Percentiles rank a stretch among this genome's conserved stretches.
phyloP scores from a whole-genome alignment of 2,113 vertebrate genomes.

The Bubalus kerabau region DNA sequence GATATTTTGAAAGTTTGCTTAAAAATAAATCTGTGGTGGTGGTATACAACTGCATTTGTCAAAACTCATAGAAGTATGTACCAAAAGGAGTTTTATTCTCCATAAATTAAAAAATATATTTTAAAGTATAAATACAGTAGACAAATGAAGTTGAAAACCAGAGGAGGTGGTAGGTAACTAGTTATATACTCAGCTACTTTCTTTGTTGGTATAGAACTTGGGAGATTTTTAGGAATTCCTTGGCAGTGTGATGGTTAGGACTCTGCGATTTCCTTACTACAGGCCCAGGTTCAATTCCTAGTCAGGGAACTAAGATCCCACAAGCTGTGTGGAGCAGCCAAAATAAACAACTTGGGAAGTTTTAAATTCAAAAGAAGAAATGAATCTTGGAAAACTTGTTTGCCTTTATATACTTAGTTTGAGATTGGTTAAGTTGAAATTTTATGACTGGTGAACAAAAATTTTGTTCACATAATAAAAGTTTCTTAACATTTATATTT shows the following conservation, averaged over 20 bases:
- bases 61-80: not conserved
- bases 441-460: not conserved
- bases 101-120: not conserved
- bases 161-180: not conserved
- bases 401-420: conserved; percentile 12
- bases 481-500: not conserved
- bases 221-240: not conserved
- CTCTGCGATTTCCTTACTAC: not conserved
- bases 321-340: not conserved
- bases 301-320: not conserved
- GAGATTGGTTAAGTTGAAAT: not conserved
- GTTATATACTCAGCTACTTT: not conserved
- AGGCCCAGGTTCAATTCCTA: not conserved
- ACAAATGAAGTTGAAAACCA: not conserved
- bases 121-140: not conserved
- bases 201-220: not conserved
- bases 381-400: conserved; percentile 18
- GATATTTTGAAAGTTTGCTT: not conserved
- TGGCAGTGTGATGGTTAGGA: not conserved
- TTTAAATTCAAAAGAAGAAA: conserved; percentile 28
- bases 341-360: not conserved
- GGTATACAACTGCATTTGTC: not conserved
- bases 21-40: conserved; percentile 4
- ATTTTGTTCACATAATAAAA: not conserved
- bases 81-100: not conserved